Conservation (phyloP, 2,797 vertebrate genomes). For the Xenopus petersii region DNA sequence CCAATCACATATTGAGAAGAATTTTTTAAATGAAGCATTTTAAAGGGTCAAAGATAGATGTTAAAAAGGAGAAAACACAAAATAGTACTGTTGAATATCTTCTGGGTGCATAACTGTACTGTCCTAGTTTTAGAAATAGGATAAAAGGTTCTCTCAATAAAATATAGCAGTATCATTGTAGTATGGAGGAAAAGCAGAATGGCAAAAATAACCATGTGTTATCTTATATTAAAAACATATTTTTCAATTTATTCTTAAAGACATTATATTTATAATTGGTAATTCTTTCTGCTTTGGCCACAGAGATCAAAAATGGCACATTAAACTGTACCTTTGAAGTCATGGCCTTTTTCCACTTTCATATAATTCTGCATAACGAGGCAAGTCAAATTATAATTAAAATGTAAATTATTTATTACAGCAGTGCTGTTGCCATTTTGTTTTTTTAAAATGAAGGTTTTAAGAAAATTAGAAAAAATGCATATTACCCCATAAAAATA, state of each 20-base stretch:
- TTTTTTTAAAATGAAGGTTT: neutral
- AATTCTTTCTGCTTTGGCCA: neutral
- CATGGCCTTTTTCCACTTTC: neutral
- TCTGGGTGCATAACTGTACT: neutral
- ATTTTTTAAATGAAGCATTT: no score
- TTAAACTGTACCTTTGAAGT: neutral
- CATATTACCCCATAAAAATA: no score
- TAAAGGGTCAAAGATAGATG: no score
- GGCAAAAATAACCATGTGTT: neutral
- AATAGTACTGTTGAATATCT: no score
- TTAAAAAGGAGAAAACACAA: no score
- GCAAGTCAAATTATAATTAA: neutral
- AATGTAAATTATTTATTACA: neutral
- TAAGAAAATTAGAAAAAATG: neutral
- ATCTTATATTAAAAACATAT: neutral
- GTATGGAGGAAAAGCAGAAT: neutral
- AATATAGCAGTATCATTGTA: neutral
- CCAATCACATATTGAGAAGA: no score
- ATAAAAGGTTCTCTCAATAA: slow-evolving; percentile 11
- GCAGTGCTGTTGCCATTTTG: neutral
- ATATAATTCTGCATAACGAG: neutral
- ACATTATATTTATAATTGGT: neutral
- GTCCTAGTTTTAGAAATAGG: slow-evolving; percentile 17
- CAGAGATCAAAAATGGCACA: neutral
- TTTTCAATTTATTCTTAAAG: neutral